Evolutionary conservation across 2,797 vertebrate species (phyloP).

Genomic region (Adelosebastes latens): DNA sequence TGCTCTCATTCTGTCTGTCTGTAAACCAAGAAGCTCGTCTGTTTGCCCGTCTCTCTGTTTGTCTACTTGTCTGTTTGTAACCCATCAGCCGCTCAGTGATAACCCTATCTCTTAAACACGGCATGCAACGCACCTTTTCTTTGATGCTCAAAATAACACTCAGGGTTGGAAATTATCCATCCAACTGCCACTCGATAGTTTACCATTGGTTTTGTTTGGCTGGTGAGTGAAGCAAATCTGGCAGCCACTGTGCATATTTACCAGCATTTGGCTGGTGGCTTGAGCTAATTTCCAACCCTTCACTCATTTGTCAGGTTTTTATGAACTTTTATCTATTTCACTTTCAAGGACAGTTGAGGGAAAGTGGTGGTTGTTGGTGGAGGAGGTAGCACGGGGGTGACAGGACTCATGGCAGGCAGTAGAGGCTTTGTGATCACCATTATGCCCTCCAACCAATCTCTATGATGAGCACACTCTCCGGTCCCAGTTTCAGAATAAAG

Average conservation of each 20-base stretch:
- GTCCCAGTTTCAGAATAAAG: background rate
- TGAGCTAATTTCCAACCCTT: background rate
- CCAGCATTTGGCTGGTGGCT: no score
- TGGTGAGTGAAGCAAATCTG: no score
- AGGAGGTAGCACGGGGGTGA: background rate
- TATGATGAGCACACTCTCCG: background rate
- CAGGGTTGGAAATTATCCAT: no score
- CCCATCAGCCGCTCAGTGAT: background rate
- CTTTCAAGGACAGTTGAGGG: background rate
- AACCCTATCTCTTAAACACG: background rate
- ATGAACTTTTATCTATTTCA: constrained; percentile 12
- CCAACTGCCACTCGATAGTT: no score
- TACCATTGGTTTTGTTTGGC: no score
- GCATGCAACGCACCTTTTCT: background rate
- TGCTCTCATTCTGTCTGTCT: constrained; percentile 40
- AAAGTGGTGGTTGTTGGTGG: background rate
- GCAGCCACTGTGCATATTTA: no score
- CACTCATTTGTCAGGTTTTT: constrained; percentile 9
- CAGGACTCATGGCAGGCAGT: background rate
- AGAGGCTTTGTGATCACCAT: background rate
- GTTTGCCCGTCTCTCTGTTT: background rate
- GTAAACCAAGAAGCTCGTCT: constrained; percentile 14
- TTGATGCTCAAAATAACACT: background rate
- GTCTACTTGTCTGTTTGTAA: constrained; percentile 27
- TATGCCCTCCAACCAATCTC: background rate